Evolutionary conservation across 2,888 invertebrate genomes (phyloP), one percentile per base, ranked within the genome.

Genomic region (Sphinx pinastri): DNA sequence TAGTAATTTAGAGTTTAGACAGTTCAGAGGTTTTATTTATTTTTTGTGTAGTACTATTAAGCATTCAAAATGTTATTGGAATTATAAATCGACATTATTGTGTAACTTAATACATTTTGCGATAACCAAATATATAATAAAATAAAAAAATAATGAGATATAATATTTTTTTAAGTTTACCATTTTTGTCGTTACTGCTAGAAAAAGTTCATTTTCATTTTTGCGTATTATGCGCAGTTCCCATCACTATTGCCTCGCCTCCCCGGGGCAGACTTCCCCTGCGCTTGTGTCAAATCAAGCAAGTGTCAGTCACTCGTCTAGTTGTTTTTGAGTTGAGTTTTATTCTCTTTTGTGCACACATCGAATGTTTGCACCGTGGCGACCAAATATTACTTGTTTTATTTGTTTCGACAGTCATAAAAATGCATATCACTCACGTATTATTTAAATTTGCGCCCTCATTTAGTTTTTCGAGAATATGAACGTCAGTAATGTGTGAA

Each of bases 401-500:
- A 73, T 79, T 79, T 75, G 70, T 70, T 75, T 31, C 69, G 60
- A 45, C 78, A 81, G 73, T 77, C 71, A 45, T 38, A 70, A 76
- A 72, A 76, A 84, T 86, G 80, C 79, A 77, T 78, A 76, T 71
- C 75, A 73, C 74, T 73, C 72, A 72, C 63, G 75, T 71, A 71
- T 69, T 74, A 72, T 78, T 71, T 74, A 83, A 81, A 78, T 77
- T 77, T 69, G 75, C 73, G 75, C 77, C 75, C 73, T 76, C 82
- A 82, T 79, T 77, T 77, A 81, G 81, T 81, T 77, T 77, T 76
- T 79, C 74, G 74, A 72, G 79, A 82, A 81, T 81, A 84, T 78
- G 78, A 81, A 82, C 78, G 76, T 78, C 76, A 86, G 88, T 89
- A 85, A 88, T 89, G 85, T 91, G 89, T 89, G 79, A 88, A 85